Percentiles rank a stretch among this genome's conserved stretches.
These are phyloP conservation scores for Synodontis membranacea DNA, from an alignment of 2,113 vertebrate genomes.

Conservation along the genomic window DNA sequence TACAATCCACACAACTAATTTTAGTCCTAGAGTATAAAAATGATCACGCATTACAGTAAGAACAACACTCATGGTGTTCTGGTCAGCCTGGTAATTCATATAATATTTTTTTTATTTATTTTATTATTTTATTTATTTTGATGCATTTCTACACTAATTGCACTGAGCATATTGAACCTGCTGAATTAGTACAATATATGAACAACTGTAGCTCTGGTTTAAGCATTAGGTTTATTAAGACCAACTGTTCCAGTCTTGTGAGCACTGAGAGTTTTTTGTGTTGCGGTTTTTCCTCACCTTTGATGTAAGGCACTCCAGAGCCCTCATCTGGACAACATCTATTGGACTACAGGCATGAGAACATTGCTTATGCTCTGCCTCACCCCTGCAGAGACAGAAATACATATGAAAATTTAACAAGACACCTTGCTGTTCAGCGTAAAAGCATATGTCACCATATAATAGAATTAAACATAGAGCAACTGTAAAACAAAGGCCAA, in stretches of 20 bases:
- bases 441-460: not conserved
- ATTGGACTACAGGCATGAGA: slow-evolving; percentile 70
- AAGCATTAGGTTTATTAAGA: not conserved
- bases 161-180: not conserved
- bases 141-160: not conserved
- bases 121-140: too few species aligned
- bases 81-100: not conserved
- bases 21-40: not conserved
- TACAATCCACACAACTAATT: not conserved
- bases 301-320: slow-evolving; percentile 78
- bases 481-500: not conserved
- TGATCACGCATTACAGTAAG: not conserved
- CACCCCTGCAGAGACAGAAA: slow-evolving; percentile 63
- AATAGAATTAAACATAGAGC: not conserved
- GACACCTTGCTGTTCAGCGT: not conserved
- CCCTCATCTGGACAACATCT: slow-evolving; percentile 70
- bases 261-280: too few species aligned
- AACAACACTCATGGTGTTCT: not conserved
- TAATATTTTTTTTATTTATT: not conserved
- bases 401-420: not conserved
- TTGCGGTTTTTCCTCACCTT: slow-evolving; percentile 69
- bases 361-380: slow-evolving; percentile 72
- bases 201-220: not conserved
- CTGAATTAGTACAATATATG: not conserved
- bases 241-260: not conserved